Evolutionary conservation across 2,113 vertebrate genomes (phyloP), one percentile per base, ranked within the genome.

Genomic region (Gavialis gangeticus): DNA sequence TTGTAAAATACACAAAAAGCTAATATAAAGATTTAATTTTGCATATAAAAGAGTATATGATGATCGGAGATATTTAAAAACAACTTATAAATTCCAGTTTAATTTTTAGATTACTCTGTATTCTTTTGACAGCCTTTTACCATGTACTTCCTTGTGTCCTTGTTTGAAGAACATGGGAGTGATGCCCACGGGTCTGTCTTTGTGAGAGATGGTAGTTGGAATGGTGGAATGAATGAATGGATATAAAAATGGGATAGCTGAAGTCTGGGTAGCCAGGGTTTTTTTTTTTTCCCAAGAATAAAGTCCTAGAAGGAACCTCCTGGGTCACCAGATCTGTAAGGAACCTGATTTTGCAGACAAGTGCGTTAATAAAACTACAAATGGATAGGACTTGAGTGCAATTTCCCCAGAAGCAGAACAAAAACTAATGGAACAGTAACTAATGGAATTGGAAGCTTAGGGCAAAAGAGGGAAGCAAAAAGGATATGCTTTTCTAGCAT

Each of bases 281-380:
- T 3, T 73, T 55, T 46, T 46, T 46, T 46, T 46, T 46, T 46
- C 9, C 9, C 46, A 46, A 46, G 8, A 46, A 46, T 46, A 46
- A 46, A 19, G 55, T 19, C 21, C 37, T 60, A 17, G 69, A 86
- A 84, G 10, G 54, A 27, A 64, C 88, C 69, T 84, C 60, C 30
- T 19, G 27, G 57, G 12, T 79, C 22, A 11, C 58, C 79, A 56
- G 3, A 13, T 73, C 77, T 64, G 46, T 46, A 46, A 69, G 12
- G 12, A 22, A 69, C 54, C 2, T 4, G 1, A 5, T 86, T 5
- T 57, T 79, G 30, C 0, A 0, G 13, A 9, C 46, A 46, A 46
- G 46, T 46, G 46, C 9, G 46, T 46, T 46, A 46, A 46, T 46
- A 46, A 8, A 46, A 46, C 46, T n/a, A n/a, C 84, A 46, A n/a